phyloP scores from a whole-genome alignment of 2,797 vertebrate species.

The Eulemur mongoz region DNA sequence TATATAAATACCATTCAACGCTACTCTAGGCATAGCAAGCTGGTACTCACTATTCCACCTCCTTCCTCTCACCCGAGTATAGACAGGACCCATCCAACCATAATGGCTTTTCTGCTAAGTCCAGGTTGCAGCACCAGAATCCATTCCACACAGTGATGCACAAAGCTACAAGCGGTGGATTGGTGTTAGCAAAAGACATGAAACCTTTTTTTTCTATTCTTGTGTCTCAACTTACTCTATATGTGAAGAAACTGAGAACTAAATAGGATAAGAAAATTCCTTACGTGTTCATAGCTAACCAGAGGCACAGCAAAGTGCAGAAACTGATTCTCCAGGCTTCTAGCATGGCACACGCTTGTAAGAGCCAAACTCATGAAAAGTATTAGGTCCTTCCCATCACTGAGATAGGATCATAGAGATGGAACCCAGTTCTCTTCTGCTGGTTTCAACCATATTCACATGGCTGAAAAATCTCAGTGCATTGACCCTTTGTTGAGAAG shows the following conservation, averaged over 20 bases:
- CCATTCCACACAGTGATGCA: background rate
- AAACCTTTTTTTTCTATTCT: background rate
- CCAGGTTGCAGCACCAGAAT: no score
- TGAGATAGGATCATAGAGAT: background rate
- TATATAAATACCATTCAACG: background rate
- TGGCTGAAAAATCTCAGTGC: background rate
- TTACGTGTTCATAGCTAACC: background rate
- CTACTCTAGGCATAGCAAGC: background rate
- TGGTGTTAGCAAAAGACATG: background rate
- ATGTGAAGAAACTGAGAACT: background rate
- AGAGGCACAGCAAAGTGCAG: background rate
- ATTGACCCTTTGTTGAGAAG: background rate
- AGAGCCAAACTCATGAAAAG: background rate
- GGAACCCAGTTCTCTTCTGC: background rate
- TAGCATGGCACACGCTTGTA: fast-evolving
- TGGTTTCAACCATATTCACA: background rate
- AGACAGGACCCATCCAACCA: fast-evolving
- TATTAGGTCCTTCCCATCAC: background rate
- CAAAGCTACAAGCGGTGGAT: background rate
- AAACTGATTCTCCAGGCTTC: background rate
- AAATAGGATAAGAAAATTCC: background rate
- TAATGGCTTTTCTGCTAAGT: background rate
- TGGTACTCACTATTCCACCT: background rate
- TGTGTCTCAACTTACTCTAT: background rate
- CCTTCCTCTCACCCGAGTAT: background rate